Conservation (phyloP, 1,140 invertebrate species). For the Meteorus sp. region DNA sequence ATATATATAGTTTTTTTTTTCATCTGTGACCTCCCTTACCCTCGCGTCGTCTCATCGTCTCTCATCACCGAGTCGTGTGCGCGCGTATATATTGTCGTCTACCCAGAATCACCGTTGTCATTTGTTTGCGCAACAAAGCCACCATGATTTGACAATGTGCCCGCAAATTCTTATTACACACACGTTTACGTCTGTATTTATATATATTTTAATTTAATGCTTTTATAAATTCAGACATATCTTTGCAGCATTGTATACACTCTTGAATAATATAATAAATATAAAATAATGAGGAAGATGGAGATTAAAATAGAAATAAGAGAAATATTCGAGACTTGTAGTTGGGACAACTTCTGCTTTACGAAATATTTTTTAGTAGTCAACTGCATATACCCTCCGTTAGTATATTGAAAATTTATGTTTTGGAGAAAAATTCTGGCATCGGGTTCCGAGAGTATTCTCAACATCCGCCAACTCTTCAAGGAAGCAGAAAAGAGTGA, state of each 20-base stretch:
- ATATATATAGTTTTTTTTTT: slow-evolving; percentile 3
- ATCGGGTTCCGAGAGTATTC: not conserved
- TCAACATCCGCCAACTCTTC: not conserved
- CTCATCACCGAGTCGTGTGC: slow-evolving; percentile 13
- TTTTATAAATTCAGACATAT: too few species aligned
- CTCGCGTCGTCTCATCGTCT: slow-evolving; percentile 3
- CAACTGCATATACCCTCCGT: too few species aligned
- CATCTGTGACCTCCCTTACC: slow-evolving; percentile 6
- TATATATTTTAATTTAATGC: too few species aligned
- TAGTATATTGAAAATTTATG: slow-evolving; percentile 43
- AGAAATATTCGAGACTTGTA: not conserved
- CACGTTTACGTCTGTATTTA: slow-evolving; percentile 1
- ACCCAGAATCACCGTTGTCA: slow-evolving; percentile 28
- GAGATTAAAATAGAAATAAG: not conserved
- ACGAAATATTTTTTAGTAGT: slow-evolving; percentile 33
- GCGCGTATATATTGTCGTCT: not conserved
- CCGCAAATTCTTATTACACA: slow-evolving; percentile 9
- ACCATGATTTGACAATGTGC: slow-evolving; percentile 8
- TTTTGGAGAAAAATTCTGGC: slow-evolving; percentile 2
- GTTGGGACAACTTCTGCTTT: not conserved
- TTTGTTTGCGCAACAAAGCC: slow-evolving; percentile 41
- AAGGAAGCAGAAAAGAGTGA: not conserved
- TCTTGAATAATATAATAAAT: too few species aligned
- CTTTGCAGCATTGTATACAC: too few species aligned
- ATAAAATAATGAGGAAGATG: too few species aligned